These are phyloP conservation scores for Andrena chrysosceles DNA, from an alignment of 2,888 invertebrate species.

Conservation along the genomic window DNA sequence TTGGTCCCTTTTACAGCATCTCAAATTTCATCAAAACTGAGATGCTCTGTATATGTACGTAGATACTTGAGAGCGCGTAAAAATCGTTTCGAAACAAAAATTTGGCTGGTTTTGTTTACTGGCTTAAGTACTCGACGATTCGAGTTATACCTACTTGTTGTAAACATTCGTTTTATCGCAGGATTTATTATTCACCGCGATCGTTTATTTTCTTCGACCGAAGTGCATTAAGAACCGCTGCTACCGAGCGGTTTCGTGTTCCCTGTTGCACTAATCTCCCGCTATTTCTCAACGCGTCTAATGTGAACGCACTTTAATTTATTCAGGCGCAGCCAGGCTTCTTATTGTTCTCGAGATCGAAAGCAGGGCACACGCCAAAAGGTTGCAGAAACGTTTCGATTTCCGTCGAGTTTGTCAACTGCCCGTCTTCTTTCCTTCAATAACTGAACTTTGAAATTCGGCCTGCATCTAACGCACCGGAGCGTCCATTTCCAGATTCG, in stretches of 20 bases:
- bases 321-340: neutral
- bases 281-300: constrained; percentile 18
- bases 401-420: neutral
- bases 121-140: neutral
- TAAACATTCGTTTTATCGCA: neutral
- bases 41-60: too few species aligned
- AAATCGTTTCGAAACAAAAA: neutral
- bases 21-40: too few species aligned
- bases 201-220: neutral
- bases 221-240: neutral
- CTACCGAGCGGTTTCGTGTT: constrained; percentile 27
- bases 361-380: neutral
- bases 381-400: neutral
- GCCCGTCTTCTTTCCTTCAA: too few species aligned
- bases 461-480: too few species aligned
- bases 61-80: too few species aligned
- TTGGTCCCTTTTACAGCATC: too few species aligned
- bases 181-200: constrained; percentile 21
- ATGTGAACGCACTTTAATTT: neutral
- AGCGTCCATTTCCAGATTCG: too few species aligned
- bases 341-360: neutral
- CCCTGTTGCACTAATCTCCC: constrained; percentile 13
- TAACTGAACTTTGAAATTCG: too few species aligned
- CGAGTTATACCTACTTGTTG: neutral
- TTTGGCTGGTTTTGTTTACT: neutral